Conservation (phyloP, 2,113 vertebrate species). For the Triplophysa rosa region DNA sequence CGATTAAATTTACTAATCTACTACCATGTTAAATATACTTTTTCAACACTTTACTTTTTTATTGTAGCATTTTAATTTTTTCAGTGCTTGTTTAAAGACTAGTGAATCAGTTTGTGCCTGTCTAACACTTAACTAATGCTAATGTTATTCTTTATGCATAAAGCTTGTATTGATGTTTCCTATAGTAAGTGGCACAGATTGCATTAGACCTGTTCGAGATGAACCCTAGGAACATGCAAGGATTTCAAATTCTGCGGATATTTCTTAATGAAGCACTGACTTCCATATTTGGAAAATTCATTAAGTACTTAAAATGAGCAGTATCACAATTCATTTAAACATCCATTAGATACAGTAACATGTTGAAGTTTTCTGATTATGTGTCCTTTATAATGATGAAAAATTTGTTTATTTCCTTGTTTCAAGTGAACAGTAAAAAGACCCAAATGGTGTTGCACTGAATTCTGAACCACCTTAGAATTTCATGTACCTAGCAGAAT, state of each 20-base stretch:
- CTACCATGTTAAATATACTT: background rate
- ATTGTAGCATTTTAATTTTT: background rate
- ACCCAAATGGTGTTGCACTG: background rate
- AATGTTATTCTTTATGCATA: background rate
- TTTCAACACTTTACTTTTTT: no score
- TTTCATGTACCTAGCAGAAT: background rate
- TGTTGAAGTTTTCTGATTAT: no score
- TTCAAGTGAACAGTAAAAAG: background rate
- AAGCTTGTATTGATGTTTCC: background rate
- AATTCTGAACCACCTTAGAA: background rate
- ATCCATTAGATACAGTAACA: no score
- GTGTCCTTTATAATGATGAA: background rate
- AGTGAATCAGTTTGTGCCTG: background rate
- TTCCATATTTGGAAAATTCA: no score
- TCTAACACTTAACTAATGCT: background rate
- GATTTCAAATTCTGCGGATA: background rate
- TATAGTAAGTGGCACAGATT: slow-evolving; percentile 11
- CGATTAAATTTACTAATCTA: background rate
- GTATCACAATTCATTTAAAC: no score
- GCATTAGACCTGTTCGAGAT: background rate
- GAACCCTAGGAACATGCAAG: background rate
- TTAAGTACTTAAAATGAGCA: no score
- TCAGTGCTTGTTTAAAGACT: background rate
- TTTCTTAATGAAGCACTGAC: no score
- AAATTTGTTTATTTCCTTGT: background rate